These are phyloP conservation scores for Drosophila sordidula DNA, from an alignment of 2,888 invertebrate genomes.

Conservation along the genomic window DNA sequence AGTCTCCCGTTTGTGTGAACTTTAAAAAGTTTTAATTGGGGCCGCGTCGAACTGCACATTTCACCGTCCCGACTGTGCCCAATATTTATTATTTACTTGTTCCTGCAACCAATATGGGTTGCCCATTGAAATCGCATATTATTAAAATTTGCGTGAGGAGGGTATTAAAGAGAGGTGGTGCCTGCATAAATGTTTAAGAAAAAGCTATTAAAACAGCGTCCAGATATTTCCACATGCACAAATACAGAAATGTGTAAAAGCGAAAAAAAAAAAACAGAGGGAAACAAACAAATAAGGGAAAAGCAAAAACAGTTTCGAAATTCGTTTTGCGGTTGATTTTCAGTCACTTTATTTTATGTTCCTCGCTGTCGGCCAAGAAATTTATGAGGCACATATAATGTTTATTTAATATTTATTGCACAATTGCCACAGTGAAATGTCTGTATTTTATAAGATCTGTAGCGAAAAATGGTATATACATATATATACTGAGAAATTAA, in stretches of 20 bases:
- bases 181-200: conserved; percentile 22
- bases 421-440: conserved; percentile 43
- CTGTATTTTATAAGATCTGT: conserved; percentile 48
- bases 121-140: conserved; percentile 1
- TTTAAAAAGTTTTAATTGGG: conserved; percentile 37
- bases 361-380: conserved; percentile 32
- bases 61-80: conserved; percentile 10
- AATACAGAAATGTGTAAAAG: conserved; percentile 38
- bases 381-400: conserved; percentile 69
- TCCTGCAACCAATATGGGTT: not conserved
- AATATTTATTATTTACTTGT: conserved; percentile 34
- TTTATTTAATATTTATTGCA: conserved; percentile 73
- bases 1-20: not conserved
- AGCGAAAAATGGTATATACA: conserved; percentile 1
- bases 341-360: conserved; percentile 42
- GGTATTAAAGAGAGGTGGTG: not conserved
- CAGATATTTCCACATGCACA: not conserved
- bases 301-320: conserved; percentile 27
- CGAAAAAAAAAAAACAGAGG: conserved; percentile 25
- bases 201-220: conserved; percentile 16
- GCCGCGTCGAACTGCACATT: conserved; percentile 7
- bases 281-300: conserved; percentile 7
- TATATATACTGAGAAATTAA: conserved; percentile 49
- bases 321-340: conserved; percentile 49
- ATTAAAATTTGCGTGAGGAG: conserved; percentile 16